A percentile compares a stretch with the other conserved stretches of the same genome.
These are phyloP conservation scores for Uromys caudimaculatus DNA, from an alignment of 2,797 vertebrate genomes.

Conservation along the genomic window DNA sequence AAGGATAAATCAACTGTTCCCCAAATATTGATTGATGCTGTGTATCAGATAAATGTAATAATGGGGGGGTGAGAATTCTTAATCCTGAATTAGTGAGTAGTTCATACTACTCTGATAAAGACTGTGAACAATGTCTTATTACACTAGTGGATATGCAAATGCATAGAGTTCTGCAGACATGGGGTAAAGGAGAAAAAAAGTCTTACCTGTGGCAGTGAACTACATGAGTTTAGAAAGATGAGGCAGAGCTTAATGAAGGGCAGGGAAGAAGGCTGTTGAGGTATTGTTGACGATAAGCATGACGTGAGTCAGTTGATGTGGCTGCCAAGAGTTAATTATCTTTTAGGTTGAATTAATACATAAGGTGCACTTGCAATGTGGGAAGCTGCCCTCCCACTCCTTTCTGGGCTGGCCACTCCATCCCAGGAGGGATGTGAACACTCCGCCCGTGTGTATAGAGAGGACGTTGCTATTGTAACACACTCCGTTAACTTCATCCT, in stretches of 20 bases:
- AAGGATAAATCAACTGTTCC: not conserved
- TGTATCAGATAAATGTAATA: not conserved
- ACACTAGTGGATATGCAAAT: not conserved
- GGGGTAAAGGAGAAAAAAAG: not conserved
- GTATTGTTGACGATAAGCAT: conserved; percentile 53
- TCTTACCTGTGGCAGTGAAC: not conserved
- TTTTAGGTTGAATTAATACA: conserved; percentile 58
- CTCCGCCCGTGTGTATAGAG: not conserved
- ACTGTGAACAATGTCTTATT: not conserved
- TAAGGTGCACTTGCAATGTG: not conserved
- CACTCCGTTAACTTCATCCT: not conserved
- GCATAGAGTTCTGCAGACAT: not conserved
- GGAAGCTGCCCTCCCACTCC: not conserved
- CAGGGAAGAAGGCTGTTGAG: conserved; percentile 41
- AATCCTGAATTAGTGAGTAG: not conserved
- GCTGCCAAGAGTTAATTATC: conserved; percentile 66
- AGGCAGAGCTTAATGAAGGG: not conserved
- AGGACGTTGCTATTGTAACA: not conserved
- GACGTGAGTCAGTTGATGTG: conserved; percentile 55
- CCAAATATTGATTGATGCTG: not conserved
- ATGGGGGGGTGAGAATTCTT: not conserved
- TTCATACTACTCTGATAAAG: not conserved
- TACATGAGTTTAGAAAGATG: conserved; percentile 30
- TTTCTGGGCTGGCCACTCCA: not conserved
- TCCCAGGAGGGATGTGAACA: not conserved